A percentile compares a stretch with the other conserved stretches of the same genome.
phyloP scores from a whole-genome alignment of 2,888 invertebrate species.

The Empis livida region DNA sequence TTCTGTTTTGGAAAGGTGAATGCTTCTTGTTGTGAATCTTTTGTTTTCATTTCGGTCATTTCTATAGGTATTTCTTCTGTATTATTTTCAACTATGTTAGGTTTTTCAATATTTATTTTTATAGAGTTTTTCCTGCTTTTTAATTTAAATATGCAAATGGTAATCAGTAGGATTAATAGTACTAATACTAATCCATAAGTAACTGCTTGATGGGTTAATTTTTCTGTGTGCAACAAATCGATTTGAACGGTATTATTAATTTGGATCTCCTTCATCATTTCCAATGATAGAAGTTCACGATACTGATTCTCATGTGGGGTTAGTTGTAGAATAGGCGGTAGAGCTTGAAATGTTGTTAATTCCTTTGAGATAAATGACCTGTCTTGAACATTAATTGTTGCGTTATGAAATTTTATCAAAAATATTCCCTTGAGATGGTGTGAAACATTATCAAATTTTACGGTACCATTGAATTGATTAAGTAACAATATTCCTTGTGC shows the following conservation, averaged over 20 bases:
- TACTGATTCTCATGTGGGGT: background rate
- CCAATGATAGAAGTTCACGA: constrained; percentile 1
- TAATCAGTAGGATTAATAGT: too few species aligned
- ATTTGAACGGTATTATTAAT: constrained; percentile 1
- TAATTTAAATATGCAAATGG: too few species aligned
- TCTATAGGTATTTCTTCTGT: too few species aligned
- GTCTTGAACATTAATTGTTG: constrained; percentile 2
- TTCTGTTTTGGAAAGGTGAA: too few species aligned
- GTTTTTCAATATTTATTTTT: too few species aligned
- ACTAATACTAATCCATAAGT: too few species aligned
- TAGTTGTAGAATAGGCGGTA: constrained; percentile 6
- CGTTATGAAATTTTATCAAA: constrained; percentile 6
- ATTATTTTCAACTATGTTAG: too few species aligned
- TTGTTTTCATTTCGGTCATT: too few species aligned
- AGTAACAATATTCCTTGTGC: constrained; percentile 3
- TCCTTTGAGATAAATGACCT: constrained; percentile 2
- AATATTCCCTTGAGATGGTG: constrained; percentile 3
- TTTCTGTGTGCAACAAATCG: too few species aligned
- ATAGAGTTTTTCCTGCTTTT: too few species aligned
- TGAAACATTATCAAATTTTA: background rate
- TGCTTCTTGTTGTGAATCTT: too few species aligned
- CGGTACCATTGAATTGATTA: constrained; percentile 7
- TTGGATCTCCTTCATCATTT: constrained; percentile 6
- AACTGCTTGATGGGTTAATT: too few species aligned
- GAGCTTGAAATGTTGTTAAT: background rate